phyloP scores from a whole-genome alignment of 2,888 invertebrate genomes.

The Epinotia bilunana region DNA sequence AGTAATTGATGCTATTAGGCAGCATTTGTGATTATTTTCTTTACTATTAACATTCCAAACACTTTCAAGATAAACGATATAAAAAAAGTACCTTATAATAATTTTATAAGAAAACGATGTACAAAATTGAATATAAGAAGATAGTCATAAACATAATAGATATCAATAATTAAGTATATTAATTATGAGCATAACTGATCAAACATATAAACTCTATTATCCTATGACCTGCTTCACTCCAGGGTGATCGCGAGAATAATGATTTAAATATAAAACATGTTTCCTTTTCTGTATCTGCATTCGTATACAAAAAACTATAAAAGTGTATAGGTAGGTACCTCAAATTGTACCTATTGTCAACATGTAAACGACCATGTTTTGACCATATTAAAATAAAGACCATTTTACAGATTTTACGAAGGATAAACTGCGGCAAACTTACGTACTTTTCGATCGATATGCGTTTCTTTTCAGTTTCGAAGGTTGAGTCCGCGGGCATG shows the following conservation, averaged over 20 bases:
- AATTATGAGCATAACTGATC: too few relatives aligned
- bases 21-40: constrained; percentile 55
- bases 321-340: neutral
- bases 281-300: neutral
- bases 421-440: neutral
- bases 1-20: constrained; percentile 68
- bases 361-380: neutral
- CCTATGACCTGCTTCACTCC: neutral
- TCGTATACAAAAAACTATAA: neutral
- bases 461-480: constrained; percentile 68
- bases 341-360: neutral
- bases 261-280: neutral
- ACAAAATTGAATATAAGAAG: too few relatives aligned
- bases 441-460: constrained; percentile 67
- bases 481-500: constrained; percentile 69
- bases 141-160: too few relatives aligned
- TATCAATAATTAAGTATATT: too few relatives aligned
- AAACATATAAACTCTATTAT: neutral
- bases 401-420: constrained; percentile 6
- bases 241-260: neutral
- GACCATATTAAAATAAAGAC: too few relatives aligned
- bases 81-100: neutral
- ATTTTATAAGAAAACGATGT: too few relatives aligned
- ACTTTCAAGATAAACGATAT: constrained; percentile 1
- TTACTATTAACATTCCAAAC: constrained; percentile 22